Conservation (phyloP, 1,140 invertebrate genomes). For the Drosophila kanapiae region DNA sequence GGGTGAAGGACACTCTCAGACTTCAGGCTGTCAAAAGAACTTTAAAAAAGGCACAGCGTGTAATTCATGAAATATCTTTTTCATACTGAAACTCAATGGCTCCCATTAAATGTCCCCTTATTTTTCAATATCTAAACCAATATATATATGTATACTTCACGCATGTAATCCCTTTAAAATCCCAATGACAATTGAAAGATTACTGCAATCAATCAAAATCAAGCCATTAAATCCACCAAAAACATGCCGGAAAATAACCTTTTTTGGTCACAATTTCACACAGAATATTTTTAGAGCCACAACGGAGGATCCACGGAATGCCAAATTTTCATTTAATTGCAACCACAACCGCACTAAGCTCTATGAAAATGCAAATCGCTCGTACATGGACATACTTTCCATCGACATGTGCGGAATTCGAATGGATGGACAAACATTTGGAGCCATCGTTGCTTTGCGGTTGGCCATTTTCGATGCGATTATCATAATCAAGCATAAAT, state of each 20-base stretch:
- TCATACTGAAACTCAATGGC: neutral
- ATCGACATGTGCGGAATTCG: constrained; percentile 19
- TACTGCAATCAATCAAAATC: constrained; percentile 16
- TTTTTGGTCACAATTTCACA: constrained; percentile 7
- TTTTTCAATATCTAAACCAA: too few relatives aligned
- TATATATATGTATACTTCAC: neutral
- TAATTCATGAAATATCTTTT: too few relatives aligned
- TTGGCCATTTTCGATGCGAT: constrained; percentile 29
- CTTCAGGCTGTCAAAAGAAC: too few relatives aligned
- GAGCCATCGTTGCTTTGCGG: constrained; percentile 11
- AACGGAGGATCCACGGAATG: constrained; percentile 4
- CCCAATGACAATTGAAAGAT: neutral
- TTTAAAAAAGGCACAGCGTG: too few relatives aligned
- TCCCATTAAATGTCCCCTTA: neutral
- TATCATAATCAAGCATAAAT: constrained; percentile 51
- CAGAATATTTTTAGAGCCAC: constrained; percentile 6
- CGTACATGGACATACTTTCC: constrained; percentile 1
- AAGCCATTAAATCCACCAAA: constrained; percentile 2
- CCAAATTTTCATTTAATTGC: constrained; percentile 14
- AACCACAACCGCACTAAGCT: constrained; percentile 43
- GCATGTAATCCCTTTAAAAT: neutral
- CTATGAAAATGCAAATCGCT: constrained; percentile 27
- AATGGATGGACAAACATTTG: constrained; percentile 29
- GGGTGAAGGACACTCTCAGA: too few relatives aligned
- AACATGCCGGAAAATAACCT: neutral